Conservation (phyloP, 1,140 invertebrate species). For the Drosophila parvula region DNA sequence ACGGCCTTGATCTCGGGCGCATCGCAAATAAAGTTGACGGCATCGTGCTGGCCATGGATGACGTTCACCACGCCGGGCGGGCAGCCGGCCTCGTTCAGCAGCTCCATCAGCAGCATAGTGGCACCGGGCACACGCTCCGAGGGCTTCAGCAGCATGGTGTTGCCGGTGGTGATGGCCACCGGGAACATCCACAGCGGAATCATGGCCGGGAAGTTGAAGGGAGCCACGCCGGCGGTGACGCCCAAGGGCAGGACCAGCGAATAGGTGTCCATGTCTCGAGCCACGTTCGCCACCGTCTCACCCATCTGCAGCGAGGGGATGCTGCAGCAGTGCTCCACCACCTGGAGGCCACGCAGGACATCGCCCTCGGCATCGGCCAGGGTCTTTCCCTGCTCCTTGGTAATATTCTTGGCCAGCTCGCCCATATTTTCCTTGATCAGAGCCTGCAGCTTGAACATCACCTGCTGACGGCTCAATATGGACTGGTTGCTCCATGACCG, state of each 20-base stretch:
- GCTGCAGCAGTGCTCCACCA: slow-evolving; percentile 98
- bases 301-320: slow-evolving; percentile 96
- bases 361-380: slow-evolving; percentile 98
- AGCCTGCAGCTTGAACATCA: slow-evolving; percentile 94
- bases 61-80: slow-evolving; percentile 93
- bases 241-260: slow-evolving; percentile 92
- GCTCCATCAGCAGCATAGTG: slow-evolving; percentile 95
- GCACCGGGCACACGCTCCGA: slow-evolving; percentile 99
- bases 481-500: slow-evolving; percentile 96
- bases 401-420: slow-evolving; percentile 96
- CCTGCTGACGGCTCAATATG: slow-evolving; percentile 95
- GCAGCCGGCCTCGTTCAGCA: slow-evolving; percentile 85
- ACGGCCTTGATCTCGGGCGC: slow-evolving; percentile 98
- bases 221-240: slow-evolving; percentile 90
- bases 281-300: slow-evolving; percentile 95
- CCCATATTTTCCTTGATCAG: slow-evolving; percentile 89
- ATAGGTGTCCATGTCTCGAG: slow-evolving; percentile 96
- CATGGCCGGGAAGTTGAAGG: slow-evolving; percentile 99
- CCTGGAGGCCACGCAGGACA: slow-evolving; percentile 98
- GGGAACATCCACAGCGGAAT: slow-evolving; percentile 99
- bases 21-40: slow-evolving; percentile 99
- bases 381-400: slow-evolving; percentile 99
- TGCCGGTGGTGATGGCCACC: slow-evolving; percentile 95
- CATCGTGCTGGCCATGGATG: slow-evolving; percentile 96
- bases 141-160: slow-evolving; percentile 92